Evolutionary conservation across 2,797 vertebrate genomes (phyloP), one percentile per base, ranked within the genome.

Genomic region (Eulemur albifrons): DNA sequence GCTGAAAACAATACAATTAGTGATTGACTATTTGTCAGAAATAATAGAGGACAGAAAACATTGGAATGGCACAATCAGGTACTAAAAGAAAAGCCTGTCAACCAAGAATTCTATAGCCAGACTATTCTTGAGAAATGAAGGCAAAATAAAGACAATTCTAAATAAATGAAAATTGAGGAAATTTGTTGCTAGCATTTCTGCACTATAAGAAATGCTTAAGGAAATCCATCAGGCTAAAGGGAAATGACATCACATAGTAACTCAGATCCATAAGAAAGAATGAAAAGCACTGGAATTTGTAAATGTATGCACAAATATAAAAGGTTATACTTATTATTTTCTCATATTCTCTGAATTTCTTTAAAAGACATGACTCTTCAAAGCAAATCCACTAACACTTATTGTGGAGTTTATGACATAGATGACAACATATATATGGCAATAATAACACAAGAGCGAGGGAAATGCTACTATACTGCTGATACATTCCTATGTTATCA

Each of bases 131-230:
- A 87, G 76, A 90, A 94, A 73, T 52, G 20, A 89, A 94, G 81
- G 67, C 75, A 92, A 92, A 92, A 92, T 65, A 86, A 88, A 95
- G 63, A 77, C 52, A 30, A 73, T 88, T 86, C 21, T 15, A 93
- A 91, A 91, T 54, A 72, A 93, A 82, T 4, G 30, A 70, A 50
- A 93, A 87, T 12, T 7, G 17, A 65, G 7, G 10, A 52, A 83
- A n/a, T 76, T 59, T 83, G 25, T 52, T 38, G 38, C 57, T 32
- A 87, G 25, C 7, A 23, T 40, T 57, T 43, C 18, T 43, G 40
- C 17, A 67, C 67, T 40, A 0, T 59, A 73, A 48, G 38, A 89
- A 77, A 84, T 65, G 54, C 57, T 50, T 80, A 48, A 87, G 57
- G 45, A 95, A 90, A 50, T 69, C 30, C 25, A 32, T 11, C 30